Evolutionary conservation across 2,797 vertebrate species (phyloP), one percentile per base, ranked within the genome.

Genomic region (Xenopus petersii): DNA sequence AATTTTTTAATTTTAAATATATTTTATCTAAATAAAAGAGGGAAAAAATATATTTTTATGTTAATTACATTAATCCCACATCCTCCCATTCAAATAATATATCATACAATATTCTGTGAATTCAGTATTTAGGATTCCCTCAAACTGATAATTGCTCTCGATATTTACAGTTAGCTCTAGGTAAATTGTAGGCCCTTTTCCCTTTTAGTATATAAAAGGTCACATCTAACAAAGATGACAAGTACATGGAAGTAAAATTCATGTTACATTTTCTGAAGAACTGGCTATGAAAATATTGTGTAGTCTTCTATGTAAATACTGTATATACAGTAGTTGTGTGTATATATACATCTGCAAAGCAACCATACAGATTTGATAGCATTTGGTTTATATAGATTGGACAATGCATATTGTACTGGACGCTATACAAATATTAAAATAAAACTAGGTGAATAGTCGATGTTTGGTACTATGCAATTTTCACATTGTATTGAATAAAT

Each of bases 141-240:
- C 64, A 12, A 48, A 49, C 66, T 64, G 33, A 54, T 73, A 73
- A 73, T 78, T 73, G 70, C 71, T 64, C 60, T 64, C 73, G 58
- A 54, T 78, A 73, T 68, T 73, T 78, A 73, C 71, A 73, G 36
- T 59, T 60, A 56, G 48, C 71, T 78, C 46, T 64, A 78, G 54
- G 71, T 73, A 73, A 73, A 78, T 71, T 64, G 49, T 64, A 51
- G 49, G 10, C 26, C 66, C 51, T 64, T 42, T 42, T 59, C 68
- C 68, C 66, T 77, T 62, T 67, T 78, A 73, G 60, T 78, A 68
- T 61, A 67, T 69, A 69, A 78, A 65, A 78, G 75, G 75, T 78
- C 75, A 78, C 36, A 51, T 69, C 64, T 67, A 78, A 58, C 60
- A 59, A 54, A 59, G 65, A 58, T 78, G 75, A 78, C 75, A 73